phyloP scores from a whole-genome alignment of 2,113 vertebrate genomes.

The Pongo pygmaeus region DNA sequence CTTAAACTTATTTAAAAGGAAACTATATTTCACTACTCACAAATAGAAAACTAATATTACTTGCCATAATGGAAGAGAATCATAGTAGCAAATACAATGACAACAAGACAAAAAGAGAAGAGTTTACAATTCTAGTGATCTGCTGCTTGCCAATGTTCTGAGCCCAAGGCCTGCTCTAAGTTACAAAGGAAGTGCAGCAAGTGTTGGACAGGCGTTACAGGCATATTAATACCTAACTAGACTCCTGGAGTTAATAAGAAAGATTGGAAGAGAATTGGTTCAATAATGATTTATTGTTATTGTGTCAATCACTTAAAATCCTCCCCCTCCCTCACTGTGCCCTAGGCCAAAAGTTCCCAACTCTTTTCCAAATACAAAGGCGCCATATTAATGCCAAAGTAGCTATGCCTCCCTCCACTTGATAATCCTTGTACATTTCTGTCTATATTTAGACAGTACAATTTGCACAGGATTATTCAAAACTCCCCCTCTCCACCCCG shows the following conservation, averaged over 20 bases:
- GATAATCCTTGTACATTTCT: not conserved
- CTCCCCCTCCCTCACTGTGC: not conserved
- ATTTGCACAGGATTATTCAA: conserved; percentile 50
- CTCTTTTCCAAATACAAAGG: not conserved
- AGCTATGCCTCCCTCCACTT: not conserved
- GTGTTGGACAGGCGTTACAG: not conserved
- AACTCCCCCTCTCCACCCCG: not conserved
- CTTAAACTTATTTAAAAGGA: not conserved
- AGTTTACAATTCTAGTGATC: not conserved
- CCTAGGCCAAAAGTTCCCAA: not conserved
- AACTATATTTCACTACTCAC: not conserved
- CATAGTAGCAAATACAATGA: not conserved
- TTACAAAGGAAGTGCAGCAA: not conserved
- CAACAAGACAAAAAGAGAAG: not conserved
- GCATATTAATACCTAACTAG: not conserved
- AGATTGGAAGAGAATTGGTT: not conserved
- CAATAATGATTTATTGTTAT: not conserved
- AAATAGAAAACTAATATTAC: not conserved
- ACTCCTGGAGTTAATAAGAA: not conserved
- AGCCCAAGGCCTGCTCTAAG: not conserved
- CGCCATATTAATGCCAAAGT: conserved; percentile 39
- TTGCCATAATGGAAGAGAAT: not conserved
- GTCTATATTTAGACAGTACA: conserved; percentile 42
- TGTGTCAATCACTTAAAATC: not conserved
- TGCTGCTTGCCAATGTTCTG: not conserved